Conservation (phyloP, 2,113 vertebrate species). For the Megaceryle torquata region DNA sequence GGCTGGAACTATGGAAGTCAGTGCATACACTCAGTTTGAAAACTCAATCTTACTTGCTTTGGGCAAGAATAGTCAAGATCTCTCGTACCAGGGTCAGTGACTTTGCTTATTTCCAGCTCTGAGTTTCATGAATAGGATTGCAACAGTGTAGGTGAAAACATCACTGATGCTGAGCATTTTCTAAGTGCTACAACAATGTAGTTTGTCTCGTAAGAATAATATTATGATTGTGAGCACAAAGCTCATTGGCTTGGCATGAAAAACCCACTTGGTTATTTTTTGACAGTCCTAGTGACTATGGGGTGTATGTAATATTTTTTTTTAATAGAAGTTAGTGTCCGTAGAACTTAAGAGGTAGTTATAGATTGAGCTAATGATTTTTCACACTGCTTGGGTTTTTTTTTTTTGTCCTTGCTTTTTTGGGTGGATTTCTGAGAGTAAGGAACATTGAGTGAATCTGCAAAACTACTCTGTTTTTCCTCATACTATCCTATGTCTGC, state of each 20-base stretch:
- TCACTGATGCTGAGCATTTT: background rate
- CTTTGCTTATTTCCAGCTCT: background rate
- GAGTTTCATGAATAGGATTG: background rate
- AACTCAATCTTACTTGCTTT: too few relatives aligned
- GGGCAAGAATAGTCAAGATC: background rate
- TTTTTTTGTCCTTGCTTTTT: background rate
- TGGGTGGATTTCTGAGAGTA: background rate
- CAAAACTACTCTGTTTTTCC: background rate
- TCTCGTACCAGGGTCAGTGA: background rate
- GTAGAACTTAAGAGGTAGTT: background rate
- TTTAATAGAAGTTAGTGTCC: background rate
- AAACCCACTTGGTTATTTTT: background rate
- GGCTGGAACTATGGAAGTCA: background rate
- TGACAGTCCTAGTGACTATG: background rate
- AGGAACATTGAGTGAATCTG: background rate
- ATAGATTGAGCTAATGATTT: background rate
- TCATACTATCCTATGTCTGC: background rate
- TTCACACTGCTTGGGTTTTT: background rate
- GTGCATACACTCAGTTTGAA: background rate
- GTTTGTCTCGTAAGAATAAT: background rate
- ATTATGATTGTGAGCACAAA: background rate
- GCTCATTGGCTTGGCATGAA: background rate
- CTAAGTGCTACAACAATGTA: background rate
- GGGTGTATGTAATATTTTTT: background rate
- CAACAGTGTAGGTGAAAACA: background rate